Base-by-base conservation (phyloP, 1,140 invertebrate genomes). In the Ceratitis capitata region DNA sequence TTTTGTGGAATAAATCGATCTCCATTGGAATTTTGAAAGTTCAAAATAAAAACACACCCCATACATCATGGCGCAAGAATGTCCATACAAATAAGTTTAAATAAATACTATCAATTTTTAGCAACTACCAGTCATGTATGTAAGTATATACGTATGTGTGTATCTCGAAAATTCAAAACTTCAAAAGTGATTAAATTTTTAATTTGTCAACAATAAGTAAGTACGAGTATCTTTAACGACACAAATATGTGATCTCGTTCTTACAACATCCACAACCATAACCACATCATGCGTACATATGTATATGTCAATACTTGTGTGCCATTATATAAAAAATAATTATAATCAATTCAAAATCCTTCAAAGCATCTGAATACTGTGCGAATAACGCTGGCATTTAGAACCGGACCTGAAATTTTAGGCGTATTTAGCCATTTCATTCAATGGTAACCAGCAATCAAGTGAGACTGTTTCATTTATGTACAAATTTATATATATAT, bases 371-470 rank as follows among this genome's bases (percentile, higher is more conserved):
- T 78, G 69, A 78, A 78, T 78, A 78, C 23, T n/a, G 69, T 78
- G 6, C 45, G 69, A 78, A 78, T 78, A 78, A 23, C 39, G 69
- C 16, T n/a, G 45, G 3, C n/a, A 45, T 78, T 78, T 78, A 78
- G 69, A 78, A 78, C 69, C 69, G 69, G 69, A 78, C 39, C 69
- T 78, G 69, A 78, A 23, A 78, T 47, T 78, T 64, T 78, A 47
- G 69, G 69, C 69, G 42, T 78, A 78, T 78, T 78, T 78, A 78
- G 69, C 69, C 69, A 78, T 47, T 45, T 78, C 19, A 78, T 78
- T 78, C 69, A 78, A 78, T 78, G 69, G 42, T 78, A 78, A 78
- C 69, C 19, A 78, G 69, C 42, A 78, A 78, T 78, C 69, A 78
- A 78, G 69, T 78, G 69, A 78, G 16, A 78, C 69, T 78, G 32